These are phyloP conservation scores for Sylvia borin DNA, from an alignment of 2,797 vertebrate species.

Conservation along the genomic window DNA sequence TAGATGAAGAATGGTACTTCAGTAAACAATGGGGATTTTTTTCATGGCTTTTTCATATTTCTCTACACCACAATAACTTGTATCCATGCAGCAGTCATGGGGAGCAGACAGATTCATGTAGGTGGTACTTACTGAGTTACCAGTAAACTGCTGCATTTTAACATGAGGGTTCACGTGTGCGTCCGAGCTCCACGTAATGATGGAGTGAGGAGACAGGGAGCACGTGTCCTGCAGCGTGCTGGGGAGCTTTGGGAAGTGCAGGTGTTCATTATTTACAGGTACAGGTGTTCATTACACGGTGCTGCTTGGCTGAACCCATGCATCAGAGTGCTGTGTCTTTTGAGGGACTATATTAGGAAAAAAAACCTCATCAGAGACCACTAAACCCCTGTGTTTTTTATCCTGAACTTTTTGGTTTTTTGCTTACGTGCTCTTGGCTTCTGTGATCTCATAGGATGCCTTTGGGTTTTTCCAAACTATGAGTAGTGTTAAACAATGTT, in stretches of 20 bases:
- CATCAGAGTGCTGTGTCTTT: neutral
- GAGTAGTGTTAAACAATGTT: neutral
- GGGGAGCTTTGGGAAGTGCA: neutral
- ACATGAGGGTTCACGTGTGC: rapidly evolving
- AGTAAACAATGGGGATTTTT: neutral
- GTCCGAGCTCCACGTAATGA: neutral
- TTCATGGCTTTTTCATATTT: neutral
- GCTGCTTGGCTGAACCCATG: neutral
- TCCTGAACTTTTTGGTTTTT: neutral
- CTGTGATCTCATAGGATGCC: neutral
- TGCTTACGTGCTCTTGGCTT: neutral
- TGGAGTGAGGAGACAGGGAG: neutral
- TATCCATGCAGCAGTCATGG: neutral
- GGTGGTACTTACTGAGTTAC: neutral
- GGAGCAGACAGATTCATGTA: neutral
- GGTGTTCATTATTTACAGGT: neutral
- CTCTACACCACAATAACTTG: neutral
- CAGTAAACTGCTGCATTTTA: neutral
- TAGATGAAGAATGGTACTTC: neutral
- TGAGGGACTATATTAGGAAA: neutral
- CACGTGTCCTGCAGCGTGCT: neutral
- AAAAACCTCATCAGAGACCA: neutral
- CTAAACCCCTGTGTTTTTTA: neutral
- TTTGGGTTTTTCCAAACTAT: neutral
- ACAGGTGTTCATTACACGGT: neutral